phyloP scores from a whole-genome alignment of 2,888 invertebrate genomes.

The Chrysolina haemoptera region DNA sequence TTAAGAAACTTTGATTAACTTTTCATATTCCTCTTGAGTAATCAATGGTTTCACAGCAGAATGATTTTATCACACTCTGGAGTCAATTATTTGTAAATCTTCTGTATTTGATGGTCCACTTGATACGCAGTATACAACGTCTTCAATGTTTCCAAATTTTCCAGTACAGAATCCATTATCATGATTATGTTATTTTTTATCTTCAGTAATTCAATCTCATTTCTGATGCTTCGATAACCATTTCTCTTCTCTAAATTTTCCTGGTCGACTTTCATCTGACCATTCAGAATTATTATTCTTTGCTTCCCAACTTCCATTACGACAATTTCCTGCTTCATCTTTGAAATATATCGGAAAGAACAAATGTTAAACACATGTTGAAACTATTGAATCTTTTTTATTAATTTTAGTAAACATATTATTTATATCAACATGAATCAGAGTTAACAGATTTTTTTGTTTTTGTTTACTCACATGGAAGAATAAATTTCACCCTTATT shows the following conservation, averaged over 20 bases:
- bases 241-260: slow-evolving; percentile 32
- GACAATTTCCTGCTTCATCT: slow-evolving; percentile 30
- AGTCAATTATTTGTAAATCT: slow-evolving; percentile 15
- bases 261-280: slow-evolving; percentile 32
- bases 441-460: too few relatives aligned
- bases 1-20: slow-evolving; percentile 17
- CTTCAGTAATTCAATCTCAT: slow-evolving; percentile 28
- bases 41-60: slow-evolving; percentile 26
- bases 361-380: too few relatives aligned
- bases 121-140: slow-evolving; percentile 22
- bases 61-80: slow-evolving; percentile 33
- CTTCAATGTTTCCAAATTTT: slow-evolving; percentile 22
- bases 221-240: slow-evolving; percentile 20
- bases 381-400: too few relatives aligned
- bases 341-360: too few relatives aligned
- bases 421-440: too few relatives aligned
- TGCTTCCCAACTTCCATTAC: slow-evolving; percentile 30
- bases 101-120: slow-evolving; percentile 15
- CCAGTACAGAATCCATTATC: slow-evolving; percentile 31
- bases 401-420: too few relatives aligned
- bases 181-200: slow-evolving; percentile 27
- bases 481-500: too few relatives aligned
- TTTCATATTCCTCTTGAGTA: slow-evolving; percentile 39
- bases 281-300: slow-evolving; percentile 30
- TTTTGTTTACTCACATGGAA: too few relatives aligned